A percentile compares a stretch with the other conserved stretches of the same genome.
Evolutionary conservation across 2,797 vertebrate genomes (phyloP).

Genomic region (Poliocrania exsul): DNA sequence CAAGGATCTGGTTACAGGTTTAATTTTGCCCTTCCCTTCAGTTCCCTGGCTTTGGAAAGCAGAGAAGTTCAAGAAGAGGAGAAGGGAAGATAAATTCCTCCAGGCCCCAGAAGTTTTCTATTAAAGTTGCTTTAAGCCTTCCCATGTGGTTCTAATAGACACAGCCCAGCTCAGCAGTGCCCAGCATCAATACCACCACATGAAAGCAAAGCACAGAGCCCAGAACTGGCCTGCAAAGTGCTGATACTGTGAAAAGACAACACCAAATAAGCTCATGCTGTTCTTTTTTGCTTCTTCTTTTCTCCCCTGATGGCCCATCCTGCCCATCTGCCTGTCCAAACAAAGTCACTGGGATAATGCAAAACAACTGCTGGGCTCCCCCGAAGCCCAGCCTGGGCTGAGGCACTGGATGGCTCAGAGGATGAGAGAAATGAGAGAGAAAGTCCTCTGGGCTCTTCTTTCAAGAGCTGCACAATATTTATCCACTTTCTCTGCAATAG

Average conservation of each 20-base stretch:
- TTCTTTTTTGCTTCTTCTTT: background rate
- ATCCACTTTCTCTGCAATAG: background rate
- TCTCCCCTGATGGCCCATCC: background rate
- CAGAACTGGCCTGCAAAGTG: conserved; percentile 50
- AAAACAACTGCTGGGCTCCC: conserved; percentile 41
- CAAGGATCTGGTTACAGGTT: background rate
- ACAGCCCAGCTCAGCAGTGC: conserved; percentile 46
- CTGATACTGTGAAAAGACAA: conserved; percentile 48
- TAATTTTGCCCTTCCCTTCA: background rate
- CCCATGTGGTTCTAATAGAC: conserved; percentile 66
- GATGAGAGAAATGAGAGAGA: background rate
- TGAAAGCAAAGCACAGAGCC: conserved; percentile 56
- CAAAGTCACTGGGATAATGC: background rate
- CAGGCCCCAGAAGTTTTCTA: conserved; percentile 52
- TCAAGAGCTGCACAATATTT: background rate
- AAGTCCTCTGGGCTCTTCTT: conserved; percentile 13
- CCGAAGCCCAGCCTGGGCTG: background rate
- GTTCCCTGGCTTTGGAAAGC: background rate
- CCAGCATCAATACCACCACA: conserved; percentile 62
- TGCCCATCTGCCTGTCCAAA: background rate
- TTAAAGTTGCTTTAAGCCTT: conserved; percentile 31
- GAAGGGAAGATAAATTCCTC: conserved; percentile 47
- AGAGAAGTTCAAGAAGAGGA: conserved; percentile 12
- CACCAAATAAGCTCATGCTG: conserved; percentile 28
- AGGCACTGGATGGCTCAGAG: background rate